Conservation (phyloP, 2,797 vertebrate genomes). For the Platalea minor region DNA sequence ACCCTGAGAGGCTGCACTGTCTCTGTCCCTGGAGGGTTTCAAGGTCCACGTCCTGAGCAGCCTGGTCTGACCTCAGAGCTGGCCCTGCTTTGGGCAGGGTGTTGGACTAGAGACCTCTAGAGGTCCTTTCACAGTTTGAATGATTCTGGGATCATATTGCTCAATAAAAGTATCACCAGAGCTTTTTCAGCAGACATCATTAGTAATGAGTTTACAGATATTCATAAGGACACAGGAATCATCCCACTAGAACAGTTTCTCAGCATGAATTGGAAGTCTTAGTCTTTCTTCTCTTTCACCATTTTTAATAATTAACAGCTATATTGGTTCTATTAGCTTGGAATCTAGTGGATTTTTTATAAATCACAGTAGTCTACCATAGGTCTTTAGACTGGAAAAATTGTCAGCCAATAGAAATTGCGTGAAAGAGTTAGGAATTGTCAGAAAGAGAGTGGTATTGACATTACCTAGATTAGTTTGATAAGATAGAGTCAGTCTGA, state of each 20-base stretch:
- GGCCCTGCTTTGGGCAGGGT: neutral
- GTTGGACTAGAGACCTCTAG: neutral
- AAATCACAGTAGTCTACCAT: neutral
- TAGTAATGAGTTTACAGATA: neutral
- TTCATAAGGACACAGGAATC: neutral
- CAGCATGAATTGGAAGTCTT: neutral
- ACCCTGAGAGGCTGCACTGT: rapidly evolving
- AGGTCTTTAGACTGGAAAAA: neutral
- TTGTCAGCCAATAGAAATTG: neutral
- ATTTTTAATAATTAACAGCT: neutral
- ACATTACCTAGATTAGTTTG: neutral
- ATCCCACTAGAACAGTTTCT: neutral
- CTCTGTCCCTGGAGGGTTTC: neutral
- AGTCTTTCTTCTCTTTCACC: neutral
- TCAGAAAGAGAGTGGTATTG: neutral
- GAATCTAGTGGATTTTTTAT: neutral
- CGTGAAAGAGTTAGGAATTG: neutral
- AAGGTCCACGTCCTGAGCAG: neutral
- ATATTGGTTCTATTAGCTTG: neutral
- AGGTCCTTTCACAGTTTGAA: neutral
- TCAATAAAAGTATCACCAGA: neutral
- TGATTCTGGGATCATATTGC: neutral
- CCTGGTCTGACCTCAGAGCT: neutral
- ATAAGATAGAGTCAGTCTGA: neutral
- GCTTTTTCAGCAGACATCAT: neutral